Percentiles rank a stretch among this genome's conserved stretches.
phyloP scores from a whole-genome alignment of 2,113 vertebrate genomes.

The Aptenodytes forsteri region DNA sequence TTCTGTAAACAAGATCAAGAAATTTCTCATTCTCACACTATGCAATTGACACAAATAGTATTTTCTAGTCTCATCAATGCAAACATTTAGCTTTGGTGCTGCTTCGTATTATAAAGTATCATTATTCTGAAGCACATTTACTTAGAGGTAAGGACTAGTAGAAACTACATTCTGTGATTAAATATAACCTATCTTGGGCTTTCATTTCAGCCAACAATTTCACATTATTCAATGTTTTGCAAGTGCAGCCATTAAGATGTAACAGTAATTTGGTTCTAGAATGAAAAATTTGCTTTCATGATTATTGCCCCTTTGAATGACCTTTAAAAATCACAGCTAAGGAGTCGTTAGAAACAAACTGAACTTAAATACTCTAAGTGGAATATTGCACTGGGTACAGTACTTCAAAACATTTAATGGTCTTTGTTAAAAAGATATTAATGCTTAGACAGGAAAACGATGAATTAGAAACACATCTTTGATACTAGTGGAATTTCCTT shows the following conservation, averaged over 20 bases:
- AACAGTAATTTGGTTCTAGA: neutral
- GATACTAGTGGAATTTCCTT: neutral
- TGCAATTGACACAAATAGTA: neutral
- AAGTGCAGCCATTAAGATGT: neutral
- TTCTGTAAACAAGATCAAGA: neutral
- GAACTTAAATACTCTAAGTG: neutral
- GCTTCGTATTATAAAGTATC: neutral
- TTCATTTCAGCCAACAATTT: neutral
- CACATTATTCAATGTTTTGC: neutral
- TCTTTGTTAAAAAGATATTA: neutral
- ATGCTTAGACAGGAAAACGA: neutral
- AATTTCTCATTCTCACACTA: neutral
- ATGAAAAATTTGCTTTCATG: neutral
- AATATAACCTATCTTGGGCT: neutral
- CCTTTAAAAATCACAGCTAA: neutral
- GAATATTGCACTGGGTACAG: neutral
- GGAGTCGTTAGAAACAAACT: neutral
- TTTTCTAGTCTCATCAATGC: neutral
- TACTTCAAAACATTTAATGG: neutral
- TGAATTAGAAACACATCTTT: neutral
- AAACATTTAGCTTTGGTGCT: neutral
- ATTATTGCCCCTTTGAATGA: neutral
- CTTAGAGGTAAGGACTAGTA: neutral
- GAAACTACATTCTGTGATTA: neutral
- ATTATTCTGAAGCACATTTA: neutral